These are phyloP conservation scores for Atrina japonica DNA, from an alignment of 2,888 invertebrate genomes.

Conservation along the genomic window DNA sequence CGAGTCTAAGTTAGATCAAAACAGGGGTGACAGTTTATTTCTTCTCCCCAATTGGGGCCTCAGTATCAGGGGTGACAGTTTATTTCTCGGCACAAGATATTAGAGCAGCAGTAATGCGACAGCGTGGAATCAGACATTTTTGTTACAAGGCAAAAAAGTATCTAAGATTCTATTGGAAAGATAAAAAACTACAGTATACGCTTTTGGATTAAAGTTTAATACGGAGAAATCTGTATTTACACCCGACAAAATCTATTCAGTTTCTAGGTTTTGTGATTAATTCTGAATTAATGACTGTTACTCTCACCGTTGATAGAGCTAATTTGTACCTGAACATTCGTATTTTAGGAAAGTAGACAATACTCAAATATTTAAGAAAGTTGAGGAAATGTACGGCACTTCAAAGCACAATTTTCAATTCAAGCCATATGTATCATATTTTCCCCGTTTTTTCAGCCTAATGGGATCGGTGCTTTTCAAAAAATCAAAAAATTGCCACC, in stretches of 20 bases:
- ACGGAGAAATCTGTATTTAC: conserved; percentile 43
- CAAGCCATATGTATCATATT: conserved; percentile 23
- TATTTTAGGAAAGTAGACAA: conserved; percentile 24
- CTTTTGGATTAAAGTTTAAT: conserved; percentile 45
- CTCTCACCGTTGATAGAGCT: conserved; percentile 37
- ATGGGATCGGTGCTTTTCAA: conserved; percentile 10
- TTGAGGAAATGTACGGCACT: conserved; percentile 15
- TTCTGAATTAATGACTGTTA: conserved; percentile 46
- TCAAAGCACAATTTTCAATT: conserved; percentile 34
- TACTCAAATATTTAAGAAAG: conserved; percentile 10
- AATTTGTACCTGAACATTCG: background rate
- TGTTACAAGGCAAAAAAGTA: conserved; percentile 34
- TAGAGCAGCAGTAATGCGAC: conserved; percentile 11
- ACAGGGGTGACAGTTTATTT: no score
- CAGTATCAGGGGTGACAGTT: conserved; percentile 15
- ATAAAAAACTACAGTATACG: conserved; percentile 23
- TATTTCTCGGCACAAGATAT: conserved; percentile 7
- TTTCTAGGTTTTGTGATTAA: conserved; percentile 49
- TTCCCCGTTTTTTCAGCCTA: conserved; percentile 38
- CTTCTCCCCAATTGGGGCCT: conserved; percentile 22
- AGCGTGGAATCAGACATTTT: conserved; percentile 29
- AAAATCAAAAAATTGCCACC: conserved; percentile 37
- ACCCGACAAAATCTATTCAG: conserved; percentile 35
- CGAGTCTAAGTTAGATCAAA: no score
- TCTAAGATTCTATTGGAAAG: conserved; percentile 37